Evolutionary conservation across 2,888 invertebrate genomes (phyloP).

Genomic region (Lithophane leautieri): DNA sequence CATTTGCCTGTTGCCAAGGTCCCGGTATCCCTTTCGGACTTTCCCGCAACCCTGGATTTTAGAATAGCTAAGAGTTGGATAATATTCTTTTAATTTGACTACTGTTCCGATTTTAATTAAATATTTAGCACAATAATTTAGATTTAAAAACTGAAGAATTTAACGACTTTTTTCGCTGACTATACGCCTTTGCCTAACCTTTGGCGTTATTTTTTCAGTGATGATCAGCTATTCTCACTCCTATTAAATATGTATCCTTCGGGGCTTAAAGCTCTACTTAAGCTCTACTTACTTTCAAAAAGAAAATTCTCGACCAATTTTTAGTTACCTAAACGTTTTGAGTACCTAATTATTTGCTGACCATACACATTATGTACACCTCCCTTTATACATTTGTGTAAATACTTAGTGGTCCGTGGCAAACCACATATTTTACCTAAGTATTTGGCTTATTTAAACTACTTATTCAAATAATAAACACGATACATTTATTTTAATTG

Average conservation of each 20-base stretch:
- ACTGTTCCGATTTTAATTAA: no score
- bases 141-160: no score
- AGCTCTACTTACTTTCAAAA: neutral
- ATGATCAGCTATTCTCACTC: neutral
- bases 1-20: no score
- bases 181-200: neutral
- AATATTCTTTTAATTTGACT: no score
- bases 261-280: neutral
- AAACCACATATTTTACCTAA: neutral
- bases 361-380: neutral
- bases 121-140: no score
- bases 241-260: neutral
- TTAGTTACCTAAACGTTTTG: neutral
- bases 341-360: constrained; percentile 1
- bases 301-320: neutral
- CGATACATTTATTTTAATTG: constrained; percentile 23
- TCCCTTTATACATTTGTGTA: neutral
- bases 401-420: constrained; percentile 5
- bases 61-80: no score
- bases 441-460: neutral
- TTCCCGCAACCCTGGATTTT: no score
- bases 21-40: no score
- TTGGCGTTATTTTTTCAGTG: neutral
- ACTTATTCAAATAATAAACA: constrained; percentile 14
- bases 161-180: neutral